A percentile compares a stretch with the other conserved stretches of the same genome.
Evolutionary conservation across 2,113 vertebrate genomes (phyloP).

Genomic region (Calidris pugnax): DNA sequence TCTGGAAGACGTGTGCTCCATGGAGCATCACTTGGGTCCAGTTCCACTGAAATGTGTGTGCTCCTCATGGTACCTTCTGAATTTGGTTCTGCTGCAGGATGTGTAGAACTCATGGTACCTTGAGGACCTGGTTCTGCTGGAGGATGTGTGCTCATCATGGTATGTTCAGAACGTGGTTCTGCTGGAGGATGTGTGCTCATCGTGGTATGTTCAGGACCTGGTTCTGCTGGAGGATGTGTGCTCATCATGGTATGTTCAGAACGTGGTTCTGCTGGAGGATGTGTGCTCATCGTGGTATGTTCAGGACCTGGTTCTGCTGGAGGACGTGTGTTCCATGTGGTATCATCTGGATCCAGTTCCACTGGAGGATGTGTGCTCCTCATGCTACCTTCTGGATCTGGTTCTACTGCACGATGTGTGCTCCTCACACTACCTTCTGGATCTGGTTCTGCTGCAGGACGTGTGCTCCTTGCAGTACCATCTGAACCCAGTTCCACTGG

Average conservation of each 20-base stretch:
- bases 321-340: background rate
- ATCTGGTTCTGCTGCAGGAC: background rate
- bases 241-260: no score
- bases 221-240: fast-evolving
- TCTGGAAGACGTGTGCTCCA: fast-evolving
- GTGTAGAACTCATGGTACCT: no score
- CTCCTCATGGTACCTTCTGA: background rate
- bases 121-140: background rate
- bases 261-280: fast-evolving
- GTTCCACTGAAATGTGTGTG: fast-evolving
- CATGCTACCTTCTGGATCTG: no score
- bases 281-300: background rate
- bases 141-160: background rate
- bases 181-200: background rate
- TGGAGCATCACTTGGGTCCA: background rate
- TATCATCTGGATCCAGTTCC: background rate
- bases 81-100: fast-evolving
- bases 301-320: background rate
- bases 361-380: background rate
- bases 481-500: background rate
- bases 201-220: background rate
- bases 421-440: background rate
- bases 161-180: background rate
- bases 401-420: fast-evolving
- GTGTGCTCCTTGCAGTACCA: background rate